Evolutionary conservation across 64 coral and sea anemone genomes (phyloP).

Genomic region (Stichodactyla mertensii): DNA sequence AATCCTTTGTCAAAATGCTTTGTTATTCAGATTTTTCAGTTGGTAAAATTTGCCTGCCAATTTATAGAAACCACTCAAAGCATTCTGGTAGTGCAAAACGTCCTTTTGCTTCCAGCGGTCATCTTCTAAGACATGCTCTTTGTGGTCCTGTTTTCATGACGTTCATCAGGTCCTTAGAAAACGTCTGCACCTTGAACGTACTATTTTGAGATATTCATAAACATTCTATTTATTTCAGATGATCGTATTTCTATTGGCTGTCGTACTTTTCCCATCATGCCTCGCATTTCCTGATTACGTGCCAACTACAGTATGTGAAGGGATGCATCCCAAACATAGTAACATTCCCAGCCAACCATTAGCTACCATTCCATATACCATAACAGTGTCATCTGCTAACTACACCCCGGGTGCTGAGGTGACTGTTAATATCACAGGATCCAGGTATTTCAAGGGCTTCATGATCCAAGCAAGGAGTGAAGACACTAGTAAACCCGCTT

Average conservation of each 20-base stretch:
- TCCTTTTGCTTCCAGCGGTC: too few relatives aligned
- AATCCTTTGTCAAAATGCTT: too few relatives aligned
- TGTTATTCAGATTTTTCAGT: too few relatives aligned
- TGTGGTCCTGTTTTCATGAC: too few relatives aligned
- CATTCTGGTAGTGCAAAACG: too few relatives aligned
- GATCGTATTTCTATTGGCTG: background rate
- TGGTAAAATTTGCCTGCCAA: too few relatives aligned
- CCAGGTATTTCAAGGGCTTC: conserved; percentile 57
- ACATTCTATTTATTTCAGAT: background rate
- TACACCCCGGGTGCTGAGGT: conserved; percentile 51
- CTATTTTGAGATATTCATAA: too few relatives aligned
- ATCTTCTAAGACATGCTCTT: too few relatives aligned
- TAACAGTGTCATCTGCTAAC: conserved; percentile 48
- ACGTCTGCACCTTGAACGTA: too few relatives aligned
- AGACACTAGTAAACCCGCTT: background rate
- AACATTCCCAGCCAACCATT: background rate
- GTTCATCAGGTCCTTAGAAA: too few relatives aligned
- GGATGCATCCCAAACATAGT: conserved; percentile 29
- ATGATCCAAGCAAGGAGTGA: conserved; percentile 59
- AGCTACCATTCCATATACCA: conserved; percentile 31
- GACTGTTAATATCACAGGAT: conserved; percentile 45
- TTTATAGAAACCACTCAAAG: too few relatives aligned
- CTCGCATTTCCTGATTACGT: conserved; percentile 29
- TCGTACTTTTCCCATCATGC: conserved; percentile 3
- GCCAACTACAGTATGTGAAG: conserved; percentile 53